Conservation (phyloP, 2,113 vertebrate species). For the Forbesichthys agassizii region DNA sequence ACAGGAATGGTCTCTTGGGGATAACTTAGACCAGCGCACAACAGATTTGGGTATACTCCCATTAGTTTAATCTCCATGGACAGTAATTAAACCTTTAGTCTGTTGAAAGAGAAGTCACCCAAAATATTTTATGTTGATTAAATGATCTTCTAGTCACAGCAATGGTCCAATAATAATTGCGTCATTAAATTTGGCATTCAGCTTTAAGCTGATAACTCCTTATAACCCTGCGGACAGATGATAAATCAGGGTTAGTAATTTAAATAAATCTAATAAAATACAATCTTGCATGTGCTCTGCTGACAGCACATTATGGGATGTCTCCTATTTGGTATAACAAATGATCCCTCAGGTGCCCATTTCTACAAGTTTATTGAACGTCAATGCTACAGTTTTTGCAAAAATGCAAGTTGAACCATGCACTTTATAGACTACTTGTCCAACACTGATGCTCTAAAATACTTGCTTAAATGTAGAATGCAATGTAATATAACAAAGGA, state of each 20-base stretch:
- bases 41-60: constrained; percentile 42
- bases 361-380: constrained; percentile 53
- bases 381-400: constrained; percentile 9
- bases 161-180: not conserved
- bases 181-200: too few species aligned
- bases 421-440: not conserved
- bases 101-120: not conserved
- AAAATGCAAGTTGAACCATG: too few species aligned
- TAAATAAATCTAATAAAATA: constrained; percentile 28
- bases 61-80: constrained; percentile 19
- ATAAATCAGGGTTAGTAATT: constrained; percentile 29
- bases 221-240: constrained; percentile 28
- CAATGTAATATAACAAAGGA: not conserved
- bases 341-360: constrained; percentile 6
- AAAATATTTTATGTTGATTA: not conserved
- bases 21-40: constrained; percentile 29
- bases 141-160: not conserved
- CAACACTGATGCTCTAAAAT: constrained; percentile 1
- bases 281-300: constrained; percentile 36
- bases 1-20: constrained; percentile 33
- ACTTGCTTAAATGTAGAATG: not conserved
- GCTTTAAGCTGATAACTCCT: not conserved
- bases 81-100: constrained; percentile 27
- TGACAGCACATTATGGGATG: constrained; percentile 36
- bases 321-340: not conserved